Percentiles rank a stretch among this genome's conserved stretches.
These are phyloP conservation scores for Anneissia japonica DNA, from an alignment of 35 echinoderm and acorn worm genomes.

Conservation along the genomic window DNA sequence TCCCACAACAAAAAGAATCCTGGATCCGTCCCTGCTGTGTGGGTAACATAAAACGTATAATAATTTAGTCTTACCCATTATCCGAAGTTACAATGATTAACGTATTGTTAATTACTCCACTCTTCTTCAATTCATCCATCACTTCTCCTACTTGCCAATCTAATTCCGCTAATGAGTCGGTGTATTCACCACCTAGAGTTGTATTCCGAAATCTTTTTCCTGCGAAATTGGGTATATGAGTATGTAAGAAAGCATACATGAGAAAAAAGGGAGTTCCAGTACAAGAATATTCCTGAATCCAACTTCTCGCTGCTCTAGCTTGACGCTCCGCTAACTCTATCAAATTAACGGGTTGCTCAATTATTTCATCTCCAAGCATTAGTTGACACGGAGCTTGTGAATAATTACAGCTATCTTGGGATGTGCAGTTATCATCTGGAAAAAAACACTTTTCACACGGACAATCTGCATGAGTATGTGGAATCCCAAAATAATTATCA, in stretches of 20 bases:
- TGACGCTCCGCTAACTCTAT: background rate
- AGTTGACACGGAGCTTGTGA: background rate
- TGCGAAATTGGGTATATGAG: background rate
- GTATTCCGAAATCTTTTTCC: background rate
- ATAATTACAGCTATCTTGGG: background rate
- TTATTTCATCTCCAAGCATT: background rate
- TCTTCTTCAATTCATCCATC: background rate
- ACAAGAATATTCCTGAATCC: background rate
- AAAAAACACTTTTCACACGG: background rate
- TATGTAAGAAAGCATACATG: background rate
- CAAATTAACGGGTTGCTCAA: slow-evolving; percentile 10
- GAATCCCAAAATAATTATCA: slow-evolving; percentile 7
- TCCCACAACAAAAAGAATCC: too few relatives aligned
- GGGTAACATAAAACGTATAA: background rate
- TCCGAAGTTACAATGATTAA: background rate
- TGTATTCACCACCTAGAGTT: background rate
- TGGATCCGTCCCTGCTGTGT: too few relatives aligned
- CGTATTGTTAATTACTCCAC: background rate
- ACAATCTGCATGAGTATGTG: background rate
- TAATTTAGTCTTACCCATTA: slow-evolving; percentile 1
- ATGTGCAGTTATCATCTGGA: background rate
- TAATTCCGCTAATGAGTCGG: slow-evolving; percentile 1
- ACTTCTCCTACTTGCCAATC: slow-evolving; percentile 14
- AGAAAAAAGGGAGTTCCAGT: background rate
- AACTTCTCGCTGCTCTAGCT: background rate